Conservation (phyloP, 2,113 vertebrate genomes). For the Alosa alosa region DNA sequence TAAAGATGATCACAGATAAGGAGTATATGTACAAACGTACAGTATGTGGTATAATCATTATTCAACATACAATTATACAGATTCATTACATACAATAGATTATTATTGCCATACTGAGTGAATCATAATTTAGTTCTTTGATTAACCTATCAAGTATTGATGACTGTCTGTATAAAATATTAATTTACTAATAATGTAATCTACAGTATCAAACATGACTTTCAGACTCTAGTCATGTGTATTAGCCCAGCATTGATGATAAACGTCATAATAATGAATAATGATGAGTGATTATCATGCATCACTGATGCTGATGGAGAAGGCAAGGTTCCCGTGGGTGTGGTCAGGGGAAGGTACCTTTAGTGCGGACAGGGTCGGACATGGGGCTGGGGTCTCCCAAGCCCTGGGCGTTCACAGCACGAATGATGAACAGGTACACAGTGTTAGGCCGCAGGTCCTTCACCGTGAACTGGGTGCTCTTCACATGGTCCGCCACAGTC, state of each 20-base stretch:
- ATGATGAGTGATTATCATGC: not conserved
- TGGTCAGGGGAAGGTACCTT: conserved; percentile 76
- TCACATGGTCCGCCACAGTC: conserved; percentile 93
- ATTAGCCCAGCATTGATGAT: not conserved
- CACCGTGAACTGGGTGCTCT: conserved; percentile 85
- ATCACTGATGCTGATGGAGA: not conserved
- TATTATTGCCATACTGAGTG: not conserved
- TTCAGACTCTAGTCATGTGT: not conserved
- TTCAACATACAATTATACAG: not conserved
- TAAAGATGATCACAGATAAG: too few species aligned
- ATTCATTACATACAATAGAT: not conserved
- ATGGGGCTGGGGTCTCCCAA: conserved; percentile 96
- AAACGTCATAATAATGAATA: not conserved
- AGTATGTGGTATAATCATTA: not conserved
- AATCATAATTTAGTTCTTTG: not conserved
- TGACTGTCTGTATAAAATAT: not conserved
- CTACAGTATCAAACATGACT: not conserved
- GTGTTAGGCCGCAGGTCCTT: conserved; percentile 92
- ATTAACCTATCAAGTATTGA: not conserved
- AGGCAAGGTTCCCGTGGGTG: not conserved
- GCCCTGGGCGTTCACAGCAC: conserved; percentile 90
- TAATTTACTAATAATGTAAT: not conserved
- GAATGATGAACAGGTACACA: conserved; percentile 98
- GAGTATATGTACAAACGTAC: not conserved
- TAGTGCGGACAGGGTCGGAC: conserved; percentile 94